Conservation (phyloP, 2,113 vertebrate species). For the Quiscalus mexicanus region DNA sequence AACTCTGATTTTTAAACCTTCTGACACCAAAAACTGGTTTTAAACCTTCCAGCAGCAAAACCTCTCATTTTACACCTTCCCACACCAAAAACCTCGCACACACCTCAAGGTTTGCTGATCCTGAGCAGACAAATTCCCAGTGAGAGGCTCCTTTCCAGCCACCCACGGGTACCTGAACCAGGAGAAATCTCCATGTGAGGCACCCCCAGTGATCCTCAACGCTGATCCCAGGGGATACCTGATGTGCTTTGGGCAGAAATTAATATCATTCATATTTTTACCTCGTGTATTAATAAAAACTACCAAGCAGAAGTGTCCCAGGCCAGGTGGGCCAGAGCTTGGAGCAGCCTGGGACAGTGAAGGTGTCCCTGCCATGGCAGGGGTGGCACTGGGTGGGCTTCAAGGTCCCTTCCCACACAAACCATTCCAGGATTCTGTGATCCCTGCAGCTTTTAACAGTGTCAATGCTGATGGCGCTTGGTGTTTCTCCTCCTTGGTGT, state of each 20-base stretch:
- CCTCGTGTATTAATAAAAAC: background rate
- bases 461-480: too few species aligned
- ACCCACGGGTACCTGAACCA: slow-evolving; percentile 85
- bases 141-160: slow-evolving; percentile 90
- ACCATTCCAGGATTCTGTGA: background rate
- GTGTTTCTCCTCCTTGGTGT: background rate
- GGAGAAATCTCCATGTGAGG: background rate
- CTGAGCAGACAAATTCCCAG: slow-evolving; percentile 92
- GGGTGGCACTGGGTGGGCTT: background rate
- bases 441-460: background rate
- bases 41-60: too few species aligned
- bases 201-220: fast-evolving
- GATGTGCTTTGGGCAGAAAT: background rate
- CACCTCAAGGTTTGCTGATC: slow-evolving; percentile 83
- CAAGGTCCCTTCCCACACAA: background rate
- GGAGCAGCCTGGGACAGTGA: background rate
- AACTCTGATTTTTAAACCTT: too few species aligned
- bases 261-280: background rate
- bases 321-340: background rate
- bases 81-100: background rate
- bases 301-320: background rate
- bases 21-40: too few species aligned
- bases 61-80: too few species aligned
- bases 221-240: background rate
- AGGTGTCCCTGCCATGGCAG: background rate